phyloP scores from a whole-genome alignment of 2,797 vertebrate species.

The Phoxinus dragarum region DNA sequence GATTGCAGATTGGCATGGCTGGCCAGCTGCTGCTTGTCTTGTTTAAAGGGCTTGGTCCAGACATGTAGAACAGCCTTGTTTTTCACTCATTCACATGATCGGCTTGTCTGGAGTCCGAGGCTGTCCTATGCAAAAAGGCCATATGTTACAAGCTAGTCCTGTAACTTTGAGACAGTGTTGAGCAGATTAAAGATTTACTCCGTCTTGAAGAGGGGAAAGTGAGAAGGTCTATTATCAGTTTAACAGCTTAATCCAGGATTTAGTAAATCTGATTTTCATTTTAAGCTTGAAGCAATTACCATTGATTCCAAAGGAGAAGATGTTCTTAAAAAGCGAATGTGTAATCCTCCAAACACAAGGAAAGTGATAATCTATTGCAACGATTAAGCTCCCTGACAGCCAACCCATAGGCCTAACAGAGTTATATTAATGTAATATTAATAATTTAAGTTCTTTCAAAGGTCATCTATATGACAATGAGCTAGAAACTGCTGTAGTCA shows the following conservation, averaged over 20 bases:
- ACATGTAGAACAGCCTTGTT: conserved; percentile 67
- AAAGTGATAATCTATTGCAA: background rate
- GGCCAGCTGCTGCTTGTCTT: conserved; percentile 89
- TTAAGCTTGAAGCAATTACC: background rate
- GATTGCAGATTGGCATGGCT: conserved; percentile 90
- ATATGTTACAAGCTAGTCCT: conserved; percentile 75
- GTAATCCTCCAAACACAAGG: conserved; percentile 19
- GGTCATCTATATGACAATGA: background rate
- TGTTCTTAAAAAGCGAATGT: conserved; percentile 5
- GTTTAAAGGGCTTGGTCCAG: conserved; percentile 72
- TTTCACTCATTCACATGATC: conserved; percentile 66
- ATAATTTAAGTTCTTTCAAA: background rate
- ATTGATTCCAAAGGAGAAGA: conserved; percentile 19
- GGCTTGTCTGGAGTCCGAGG: conserved; percentile 69
- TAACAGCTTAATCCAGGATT: conserved; percentile 49
- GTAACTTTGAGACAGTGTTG: conserved; percentile 9
- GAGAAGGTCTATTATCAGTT: conserved; percentile 53
- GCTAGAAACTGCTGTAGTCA: background rate
- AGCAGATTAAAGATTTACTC: conserved; percentile 57
- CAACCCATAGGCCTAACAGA: background rate
- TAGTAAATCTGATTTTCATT: conserved; percentile 45
- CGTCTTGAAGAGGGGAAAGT: conserved; percentile 57
- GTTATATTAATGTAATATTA: background rate
- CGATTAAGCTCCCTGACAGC: conserved; percentile 3
- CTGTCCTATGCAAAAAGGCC: conserved; percentile 69